phyloP scores from a whole-genome alignment of 2,888 invertebrate species.

The Calliphora vomitoria region DNA sequence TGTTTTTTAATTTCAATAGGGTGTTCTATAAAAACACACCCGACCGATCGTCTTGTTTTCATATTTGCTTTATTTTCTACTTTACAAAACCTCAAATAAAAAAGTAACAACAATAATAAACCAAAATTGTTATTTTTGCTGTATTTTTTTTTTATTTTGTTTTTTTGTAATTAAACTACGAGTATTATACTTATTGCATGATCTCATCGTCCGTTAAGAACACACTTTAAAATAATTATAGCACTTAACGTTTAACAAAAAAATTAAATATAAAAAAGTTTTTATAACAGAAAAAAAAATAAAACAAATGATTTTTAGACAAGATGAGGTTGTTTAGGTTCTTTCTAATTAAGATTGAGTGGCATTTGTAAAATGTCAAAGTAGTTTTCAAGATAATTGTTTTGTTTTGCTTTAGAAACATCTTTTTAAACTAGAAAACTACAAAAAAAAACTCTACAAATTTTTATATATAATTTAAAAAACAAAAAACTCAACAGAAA shows the following conservation, averaged over 20 bases:
- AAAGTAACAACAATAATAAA: slow-evolving; percentile 50
- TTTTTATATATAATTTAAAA: slow-evolving; percentile 22
- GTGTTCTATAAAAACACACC: neutral
- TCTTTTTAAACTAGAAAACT: slow-evolving; percentile 1
- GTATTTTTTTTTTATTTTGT: neutral
- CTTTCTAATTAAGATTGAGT: slow-evolving; percentile 72
- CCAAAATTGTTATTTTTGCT: slow-evolving; percentile 32
- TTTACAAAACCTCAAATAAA: slow-evolving; percentile 32
- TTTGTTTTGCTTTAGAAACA: slow-evolving; percentile 64
- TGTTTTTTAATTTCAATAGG: neutral
- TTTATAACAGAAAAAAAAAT: slow-evolving; percentile 50
- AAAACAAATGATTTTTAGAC: slow-evolving; percentile 42
- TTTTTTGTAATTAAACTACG: slow-evolving; percentile 67
- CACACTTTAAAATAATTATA: slow-evolving; percentile 72
- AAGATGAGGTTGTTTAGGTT: slow-evolving; percentile 68
- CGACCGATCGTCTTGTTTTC: neutral
- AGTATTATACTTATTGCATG: slow-evolving; percentile 60
- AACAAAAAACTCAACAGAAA: neutral
- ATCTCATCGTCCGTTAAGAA: slow-evolving; percentile 71
- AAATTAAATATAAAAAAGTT: slow-evolving; percentile 30
- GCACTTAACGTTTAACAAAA: slow-evolving; percentile 68
- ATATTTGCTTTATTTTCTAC: neutral
- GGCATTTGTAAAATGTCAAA: slow-evolving; percentile 72
- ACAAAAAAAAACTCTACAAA: neutral
- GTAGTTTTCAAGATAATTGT: slow-evolving; percentile 71